phyloP scores from a whole-genome alignment of 2,113 vertebrate species.

The Globicephala melas region DNA sequence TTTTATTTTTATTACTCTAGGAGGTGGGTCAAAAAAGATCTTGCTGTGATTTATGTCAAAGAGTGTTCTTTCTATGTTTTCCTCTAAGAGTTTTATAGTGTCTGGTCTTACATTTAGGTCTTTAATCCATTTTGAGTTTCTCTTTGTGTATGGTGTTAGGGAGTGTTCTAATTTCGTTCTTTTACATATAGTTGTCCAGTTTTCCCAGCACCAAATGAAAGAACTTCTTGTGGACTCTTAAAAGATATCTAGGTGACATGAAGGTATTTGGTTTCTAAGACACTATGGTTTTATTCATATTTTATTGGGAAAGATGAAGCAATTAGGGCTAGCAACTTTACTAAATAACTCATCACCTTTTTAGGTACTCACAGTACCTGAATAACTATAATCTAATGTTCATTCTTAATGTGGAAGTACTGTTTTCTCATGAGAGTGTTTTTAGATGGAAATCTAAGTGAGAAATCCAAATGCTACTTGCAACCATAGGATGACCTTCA shows the following conservation, averaged over 20 bases:
- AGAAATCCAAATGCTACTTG: not conserved
- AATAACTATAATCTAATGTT: not conserved
- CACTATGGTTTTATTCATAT: not conserved
- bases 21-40: too few species aligned
- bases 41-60: too few species aligned
- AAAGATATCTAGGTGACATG: slow-evolving; percentile 5
- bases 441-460: not conserved
- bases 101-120: too few species aligned
- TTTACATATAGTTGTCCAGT: too few species aligned
- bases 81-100: too few species aligned
- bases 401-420: not conserved
- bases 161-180: too few species aligned
- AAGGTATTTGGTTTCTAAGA: slow-evolving; percentile 14
- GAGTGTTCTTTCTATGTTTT: too few species aligned
- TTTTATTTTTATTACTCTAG: too few species aligned
- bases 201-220: not conserved
- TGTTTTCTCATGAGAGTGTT: not conserved
- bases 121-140: too few species aligned
- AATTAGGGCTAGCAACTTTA: not conserved
- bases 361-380: not conserved
- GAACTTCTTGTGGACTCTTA: slow-evolving; percentile 1
- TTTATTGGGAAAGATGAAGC: slow-evolving; percentile 23
- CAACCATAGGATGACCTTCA: not conserved
- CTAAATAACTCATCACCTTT: not conserved
- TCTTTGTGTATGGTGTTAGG: too few species aligned